phyloP scores from a whole-genome alignment of 1,140 invertebrate species.

The Agrypnia vestita region DNA sequence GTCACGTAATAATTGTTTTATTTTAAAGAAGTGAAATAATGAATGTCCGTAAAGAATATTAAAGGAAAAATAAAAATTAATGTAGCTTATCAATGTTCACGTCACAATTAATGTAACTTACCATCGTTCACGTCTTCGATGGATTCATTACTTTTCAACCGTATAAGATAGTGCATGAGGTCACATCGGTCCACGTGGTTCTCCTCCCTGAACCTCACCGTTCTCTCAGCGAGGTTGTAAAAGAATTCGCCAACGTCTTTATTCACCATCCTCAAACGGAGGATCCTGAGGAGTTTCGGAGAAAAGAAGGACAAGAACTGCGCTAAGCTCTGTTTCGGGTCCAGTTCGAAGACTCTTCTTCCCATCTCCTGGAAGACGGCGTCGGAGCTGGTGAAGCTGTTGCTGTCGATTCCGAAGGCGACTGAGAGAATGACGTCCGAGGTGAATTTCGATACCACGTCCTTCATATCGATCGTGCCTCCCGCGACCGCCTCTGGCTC shows the following conservation, averaged over 20 bases:
- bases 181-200: conserved; percentile 66
- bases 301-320: conserved; percentile 52
- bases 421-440: conserved; percentile 63
- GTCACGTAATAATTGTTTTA: too few relatives aligned
- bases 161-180: conserved; percentile 67
- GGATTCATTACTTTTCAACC: conserved; percentile 62
- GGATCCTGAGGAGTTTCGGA: conserved; percentile 56
- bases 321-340: conserved; percentile 39
- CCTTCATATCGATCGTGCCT: conserved; percentile 60
- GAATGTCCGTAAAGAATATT: too few relatives aligned
- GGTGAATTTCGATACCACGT: conserved; percentile 61
- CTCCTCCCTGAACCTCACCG: conserved; percentile 66
- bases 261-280: conserved; percentile 49
- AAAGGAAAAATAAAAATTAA: too few relatives aligned
- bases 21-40: too few relatives aligned
- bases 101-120: too few relatives aligned
- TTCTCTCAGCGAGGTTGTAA: conserved; percentile 63
- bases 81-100: too few relatives aligned
- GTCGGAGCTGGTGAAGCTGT: conserved; percentile 60
- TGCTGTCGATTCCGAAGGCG: conserved; percentile 65
- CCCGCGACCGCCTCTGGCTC: conserved; percentile 1
- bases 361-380: conserved; percentile 62
- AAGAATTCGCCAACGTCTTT: conserved; percentile 67
- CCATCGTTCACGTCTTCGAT: conserved; percentile 56
- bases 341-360: conserved; percentile 56